Evolutionary conservation across 2,113 vertebrate species (phyloP).

Genomic region (Octodon degus): DNA sequence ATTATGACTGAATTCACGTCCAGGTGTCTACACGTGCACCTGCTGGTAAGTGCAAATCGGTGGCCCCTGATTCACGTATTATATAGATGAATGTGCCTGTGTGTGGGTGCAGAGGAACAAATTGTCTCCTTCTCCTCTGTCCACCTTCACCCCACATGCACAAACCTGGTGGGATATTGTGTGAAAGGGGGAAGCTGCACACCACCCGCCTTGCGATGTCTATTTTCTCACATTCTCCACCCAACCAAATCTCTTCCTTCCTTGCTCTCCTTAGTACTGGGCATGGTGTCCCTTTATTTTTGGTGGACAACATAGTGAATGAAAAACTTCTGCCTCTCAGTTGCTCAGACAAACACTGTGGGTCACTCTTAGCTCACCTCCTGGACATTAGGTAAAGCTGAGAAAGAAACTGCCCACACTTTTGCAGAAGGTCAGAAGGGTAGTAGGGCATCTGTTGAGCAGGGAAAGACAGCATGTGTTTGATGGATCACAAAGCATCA

Average conservation of each 20-base stretch:
- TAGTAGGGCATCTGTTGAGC: neutral
- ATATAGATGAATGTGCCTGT: too few species aligned
- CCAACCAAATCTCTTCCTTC: neutral
- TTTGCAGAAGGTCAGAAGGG: neutral
- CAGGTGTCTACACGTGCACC: neutral
- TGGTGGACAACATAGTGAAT: neutral
- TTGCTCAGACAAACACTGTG: neutral
- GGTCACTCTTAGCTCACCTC: neutral
- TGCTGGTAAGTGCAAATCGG: rapidly evolving
- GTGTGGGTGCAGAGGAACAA: neutral
- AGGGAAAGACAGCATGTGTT: neutral
- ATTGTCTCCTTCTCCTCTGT: neutral
- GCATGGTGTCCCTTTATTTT: neutral
- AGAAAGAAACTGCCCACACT: neutral
- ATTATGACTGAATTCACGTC: neutral
- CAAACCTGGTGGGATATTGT: neutral
- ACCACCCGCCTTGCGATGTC: neutral
- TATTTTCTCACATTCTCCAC: too few species aligned
- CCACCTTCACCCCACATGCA: neutral
- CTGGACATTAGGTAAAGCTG: neutral
- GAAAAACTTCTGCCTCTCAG: neutral
- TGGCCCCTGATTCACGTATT: neutral
- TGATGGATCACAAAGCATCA: neutral
- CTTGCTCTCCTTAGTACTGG: neutral
- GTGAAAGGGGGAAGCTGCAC: neutral